Conservation (phyloP, 2,113 vertebrate species). For the Pituophis catenifer region DNA sequence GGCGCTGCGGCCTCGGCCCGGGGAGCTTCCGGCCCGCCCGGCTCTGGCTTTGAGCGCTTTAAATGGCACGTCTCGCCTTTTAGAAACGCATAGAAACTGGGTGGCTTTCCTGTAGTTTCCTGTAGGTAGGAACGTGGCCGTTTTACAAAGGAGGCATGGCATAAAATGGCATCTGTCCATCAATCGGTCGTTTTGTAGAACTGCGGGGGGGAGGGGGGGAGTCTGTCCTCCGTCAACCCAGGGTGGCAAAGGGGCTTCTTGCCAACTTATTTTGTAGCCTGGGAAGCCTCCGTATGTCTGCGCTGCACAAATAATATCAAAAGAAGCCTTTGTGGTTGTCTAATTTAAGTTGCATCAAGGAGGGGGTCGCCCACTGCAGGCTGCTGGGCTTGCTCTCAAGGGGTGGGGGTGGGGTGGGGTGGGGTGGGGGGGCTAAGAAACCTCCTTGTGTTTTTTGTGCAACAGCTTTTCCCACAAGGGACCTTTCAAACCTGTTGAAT, state of each 20-base stretch:
- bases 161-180: background rate
- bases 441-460: background rate
- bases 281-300: background rate
- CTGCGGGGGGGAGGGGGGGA: background rate
- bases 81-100: too few species aligned
- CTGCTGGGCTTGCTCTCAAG: background rate
- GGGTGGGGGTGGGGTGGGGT: background rate
- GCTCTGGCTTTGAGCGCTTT: too few species aligned
- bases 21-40: background rate
- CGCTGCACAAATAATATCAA: fast-evolving
- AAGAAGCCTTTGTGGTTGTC: background rate
- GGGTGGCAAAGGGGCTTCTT: background rate
- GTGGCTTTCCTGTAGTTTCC: too few species aligned
- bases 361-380: background rate
- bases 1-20: background rate
- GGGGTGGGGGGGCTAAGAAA: too few species aligned
- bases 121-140: too few species aligned
- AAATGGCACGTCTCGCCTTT: background rate
- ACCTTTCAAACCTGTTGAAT: background rate
- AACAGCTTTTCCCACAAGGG: background rate
- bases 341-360: background rate
- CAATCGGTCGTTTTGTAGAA: background rate
- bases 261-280: background rate
- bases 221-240: background rate
- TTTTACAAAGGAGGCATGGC: too few species aligned